These are phyloP conservation scores for Leucozona laternaria DNA, from an alignment of 2,888 invertebrate genomes.

Conservation along the genomic window DNA sequence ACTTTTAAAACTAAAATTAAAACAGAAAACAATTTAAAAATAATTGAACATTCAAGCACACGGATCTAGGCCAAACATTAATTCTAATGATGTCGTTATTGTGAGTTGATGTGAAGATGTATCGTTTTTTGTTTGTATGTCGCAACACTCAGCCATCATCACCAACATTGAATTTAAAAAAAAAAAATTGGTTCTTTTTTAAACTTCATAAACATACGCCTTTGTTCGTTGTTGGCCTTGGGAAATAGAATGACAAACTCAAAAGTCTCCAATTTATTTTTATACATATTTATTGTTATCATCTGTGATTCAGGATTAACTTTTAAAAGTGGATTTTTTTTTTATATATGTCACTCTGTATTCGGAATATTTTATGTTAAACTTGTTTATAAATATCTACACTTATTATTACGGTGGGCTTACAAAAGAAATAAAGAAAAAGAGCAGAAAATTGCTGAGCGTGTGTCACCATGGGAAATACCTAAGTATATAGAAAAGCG, in stretches of 20 bases:
- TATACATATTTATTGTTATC: slow-evolving; percentile 52
- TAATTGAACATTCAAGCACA: slow-evolving; percentile 51
- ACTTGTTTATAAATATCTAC: not conserved
- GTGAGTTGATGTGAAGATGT: slow-evolving; percentile 29
- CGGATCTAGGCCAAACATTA: slow-evolving; percentile 62
- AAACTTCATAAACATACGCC: not conserved
- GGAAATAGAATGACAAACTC: slow-evolving; percentile 51
- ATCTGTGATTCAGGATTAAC: slow-evolving; percentile 43
- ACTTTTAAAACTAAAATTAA: slow-evolving; percentile 2
- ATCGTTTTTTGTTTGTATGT: slow-evolving; percentile 34
- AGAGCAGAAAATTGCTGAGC: not conserved
- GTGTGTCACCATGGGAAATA: slow-evolving; percentile 39
- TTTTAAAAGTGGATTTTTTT: slow-evolving; percentile 25
- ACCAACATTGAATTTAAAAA: not conserved
- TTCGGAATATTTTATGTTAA: slow-evolving; percentile 22
- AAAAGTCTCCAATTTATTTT: slow-evolving; percentile 36
- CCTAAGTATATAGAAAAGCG: slow-evolving; percentile 37
- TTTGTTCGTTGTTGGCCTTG: slow-evolving; percentile 5
- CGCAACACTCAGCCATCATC: slow-evolving; percentile 32
- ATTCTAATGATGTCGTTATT: slow-evolving; percentile 48
- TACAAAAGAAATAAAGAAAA: not conserved
- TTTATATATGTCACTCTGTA: slow-evolving; percentile 5
- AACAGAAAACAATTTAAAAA: slow-evolving; percentile 37
- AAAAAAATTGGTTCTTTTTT: not conserved
- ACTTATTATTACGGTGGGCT: not conserved